Conservation (phyloP, 2,888 invertebrate genomes). For the Acanthoscelides obtectus region DNA sequence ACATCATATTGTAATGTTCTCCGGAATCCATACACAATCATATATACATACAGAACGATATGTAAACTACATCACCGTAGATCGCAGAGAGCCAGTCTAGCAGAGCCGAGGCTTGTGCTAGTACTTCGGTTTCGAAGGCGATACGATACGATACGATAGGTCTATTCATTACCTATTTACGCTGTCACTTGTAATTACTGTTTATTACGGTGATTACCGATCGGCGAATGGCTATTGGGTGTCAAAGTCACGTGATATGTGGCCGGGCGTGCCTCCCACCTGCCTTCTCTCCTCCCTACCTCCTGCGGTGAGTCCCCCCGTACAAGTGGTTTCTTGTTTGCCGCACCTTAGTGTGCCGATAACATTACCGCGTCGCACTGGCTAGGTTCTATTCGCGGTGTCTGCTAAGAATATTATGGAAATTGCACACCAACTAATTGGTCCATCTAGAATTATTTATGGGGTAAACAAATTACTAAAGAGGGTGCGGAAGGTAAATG, state of each 20-base stretch:
- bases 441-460: neutral
- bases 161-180: slow-evolving; percentile 41
- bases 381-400: neutral
- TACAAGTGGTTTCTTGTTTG: neutral
- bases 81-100: too few relatives aligned
- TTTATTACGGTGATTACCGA: slow-evolving; percentile 45
- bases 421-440: neutral
- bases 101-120: neutral
- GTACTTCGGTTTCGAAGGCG: slow-evolving; percentile 9
- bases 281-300: slow-evolving; percentile 4
- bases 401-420: neutral
- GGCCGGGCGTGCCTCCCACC: slow-evolving; percentile 13
- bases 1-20: neutral
- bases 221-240: slow-evolving; percentile 37
- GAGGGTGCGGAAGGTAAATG: neutral
- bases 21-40: neutral
- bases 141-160: slow-evolving; percentile 14
- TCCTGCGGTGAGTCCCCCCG: slow-evolving; percentile 9
- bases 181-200: slow-evolving; percentile 45
- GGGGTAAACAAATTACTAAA: neutral
- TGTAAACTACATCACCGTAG: neutral
- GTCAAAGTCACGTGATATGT: slow-evolving; percentile 40
- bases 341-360: slow-evolving; percentile 11
- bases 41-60: neutral
- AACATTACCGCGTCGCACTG: too few relatives aligned